Evolutionary conservation across 1,140 invertebrate genomes (phyloP), one percentile per base, ranked within the genome.

Genomic region (Anastatus disparis): DNA sequence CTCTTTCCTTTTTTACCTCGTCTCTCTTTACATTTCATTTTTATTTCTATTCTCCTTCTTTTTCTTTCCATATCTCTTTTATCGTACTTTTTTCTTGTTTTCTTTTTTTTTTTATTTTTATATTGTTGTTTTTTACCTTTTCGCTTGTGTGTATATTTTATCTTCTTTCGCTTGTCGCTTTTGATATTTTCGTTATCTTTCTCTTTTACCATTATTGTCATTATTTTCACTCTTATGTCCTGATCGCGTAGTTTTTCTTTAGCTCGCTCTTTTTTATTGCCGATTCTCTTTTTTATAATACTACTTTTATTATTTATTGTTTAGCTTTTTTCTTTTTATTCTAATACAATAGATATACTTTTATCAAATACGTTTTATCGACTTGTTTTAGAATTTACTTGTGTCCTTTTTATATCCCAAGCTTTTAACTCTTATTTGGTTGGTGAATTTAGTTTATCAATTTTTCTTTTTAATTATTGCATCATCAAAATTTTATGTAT

Each of bases 81-180:
- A 38, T 62, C 31, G 0, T 1, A 6, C 27, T 1, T 13, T 35
- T 10, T 26, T 17, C 46, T 64, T 35, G 29, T 62, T 35, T 62
- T 53, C 35, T 59, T 26, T 63, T 12, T 26, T 44, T 42, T 26
- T 27, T 31, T 35, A 9, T 52, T 55, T 15, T 48, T 50, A 12
- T n/a, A n/a, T 26, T 31, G 13, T 48, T 17, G 26, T 35, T 35
- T 35, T 35, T 35, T 10, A 35, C 10, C 10, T 35, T 35, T 35
- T 35, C n/a, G n/a, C n/a, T n/a, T n/a, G n/a, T 42, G 46, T 31
- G 13, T 48, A 53, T 38, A 38, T 52, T 68, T 40, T 59, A 48
- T 40, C 59, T 63, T 50, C 26, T 22, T 63, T 50, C 40, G n/a
- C 27, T 40, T 38, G 44, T 50, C 29, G 20, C 53, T 58, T 20